Evolutionary conservation across 2,888 invertebrate genomes (phyloP).

Genomic region (Zhuqinia jingwanae): DNA sequence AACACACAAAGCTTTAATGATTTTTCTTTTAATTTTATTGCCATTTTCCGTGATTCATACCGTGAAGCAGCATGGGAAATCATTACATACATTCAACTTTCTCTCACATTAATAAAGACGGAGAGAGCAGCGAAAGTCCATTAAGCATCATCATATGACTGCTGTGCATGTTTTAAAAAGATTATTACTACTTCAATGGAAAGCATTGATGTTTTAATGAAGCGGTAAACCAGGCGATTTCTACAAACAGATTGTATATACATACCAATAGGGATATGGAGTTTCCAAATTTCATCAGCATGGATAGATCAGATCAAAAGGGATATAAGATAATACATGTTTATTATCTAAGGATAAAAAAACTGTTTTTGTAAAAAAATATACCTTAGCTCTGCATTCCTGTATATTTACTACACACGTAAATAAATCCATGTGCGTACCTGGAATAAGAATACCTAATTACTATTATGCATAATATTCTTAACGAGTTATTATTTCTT

Average conservation of each 20-base stretch:
- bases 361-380: too few species aligned
- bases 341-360: too few species aligned
- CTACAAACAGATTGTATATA: neutral
- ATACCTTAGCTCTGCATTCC: too few species aligned
- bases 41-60: neutral
- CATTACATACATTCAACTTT: neutral
- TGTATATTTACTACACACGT: too few species aligned
- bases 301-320: too few species aligned
- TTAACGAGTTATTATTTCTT: too few species aligned
- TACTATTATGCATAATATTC: too few species aligned
- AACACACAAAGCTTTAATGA: too few species aligned
- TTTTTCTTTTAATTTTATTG: neutral
- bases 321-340: too few species aligned
- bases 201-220: slow-evolving; percentile 5
- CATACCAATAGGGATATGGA: neutral
- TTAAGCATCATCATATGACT: neutral
- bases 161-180: slow-evolving; percentile 3
- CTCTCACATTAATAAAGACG: neutral
- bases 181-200: neutral
- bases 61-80: neutral
- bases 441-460: too few species aligned
- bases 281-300: too few species aligned
- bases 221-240: neutral
- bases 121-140: neutral
- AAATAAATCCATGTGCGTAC: too few species aligned